Evolutionary conservation across 2,113 vertebrate species (phyloP).

Genomic region (Stigmatopora nigra): DNA sequence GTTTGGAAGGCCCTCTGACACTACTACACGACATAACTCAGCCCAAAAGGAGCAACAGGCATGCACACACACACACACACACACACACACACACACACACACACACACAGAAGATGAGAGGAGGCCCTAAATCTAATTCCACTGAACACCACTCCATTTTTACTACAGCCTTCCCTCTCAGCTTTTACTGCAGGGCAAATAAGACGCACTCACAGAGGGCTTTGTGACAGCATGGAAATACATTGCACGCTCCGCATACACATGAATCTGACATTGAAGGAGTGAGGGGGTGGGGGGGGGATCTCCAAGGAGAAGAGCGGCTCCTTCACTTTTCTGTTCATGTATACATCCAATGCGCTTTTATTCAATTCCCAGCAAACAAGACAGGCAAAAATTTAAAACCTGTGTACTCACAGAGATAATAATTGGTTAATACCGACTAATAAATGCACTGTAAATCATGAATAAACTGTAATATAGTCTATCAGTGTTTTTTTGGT

Average conservation of each 20-base stretch:
- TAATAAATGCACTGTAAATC: neutral
- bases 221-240: constrained; percentile 69
- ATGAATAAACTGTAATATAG: neutral
- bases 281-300: constrained; percentile 19
- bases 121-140: constrained; percentile 61
- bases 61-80: constrained; percentile 40
- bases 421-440: neutral
- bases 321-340: constrained; percentile 25
- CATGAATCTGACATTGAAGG: constrained; percentile 43
- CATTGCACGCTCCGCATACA: constrained; percentile 39
- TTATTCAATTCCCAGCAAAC: neutral
- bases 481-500: neutral
- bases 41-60: constrained; percentile 37
- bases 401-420: neutral
- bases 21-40: constrained; percentile 39
- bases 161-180: constrained; percentile 62
- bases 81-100: no score
- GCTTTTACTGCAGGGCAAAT: constrained; percentile 73
- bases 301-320: constrained; percentile 46
- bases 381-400: neutral
- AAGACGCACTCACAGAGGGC: constrained; percentile 63
- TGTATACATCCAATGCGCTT: constrained; percentile 1
- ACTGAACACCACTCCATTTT: constrained; percentile 52
- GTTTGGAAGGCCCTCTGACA: constrained; percentile 16
- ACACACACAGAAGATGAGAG: constrained; percentile 45